A percentile compares a stretch with the other conserved stretches of the same genome.
phyloP scores from a whole-genome alignment of 2,888 invertebrate genomes.

The Nomada ferruginata region DNA sequence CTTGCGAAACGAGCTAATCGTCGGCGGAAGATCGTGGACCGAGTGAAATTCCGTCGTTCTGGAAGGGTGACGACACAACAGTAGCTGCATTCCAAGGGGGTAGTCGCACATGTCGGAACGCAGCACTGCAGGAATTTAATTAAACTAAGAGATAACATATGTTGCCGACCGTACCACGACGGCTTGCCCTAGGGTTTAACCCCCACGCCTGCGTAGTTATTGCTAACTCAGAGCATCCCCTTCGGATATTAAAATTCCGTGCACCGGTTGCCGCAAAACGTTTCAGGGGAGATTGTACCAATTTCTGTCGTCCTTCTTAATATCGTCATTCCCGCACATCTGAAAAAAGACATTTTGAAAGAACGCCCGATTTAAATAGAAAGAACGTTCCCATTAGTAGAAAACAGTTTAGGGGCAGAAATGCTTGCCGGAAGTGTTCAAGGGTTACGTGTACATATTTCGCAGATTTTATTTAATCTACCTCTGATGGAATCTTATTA shows the following conservation, averaged over 20 bases:
- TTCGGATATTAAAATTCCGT: constrained; percentile 84
- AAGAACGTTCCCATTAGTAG: not conserved
- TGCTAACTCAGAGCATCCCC: constrained; percentile 79
- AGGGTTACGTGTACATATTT: no score
- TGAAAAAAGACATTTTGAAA: not conserved
- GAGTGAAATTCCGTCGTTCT: constrained; percentile 56
- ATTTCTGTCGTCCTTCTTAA: constrained; percentile 34
- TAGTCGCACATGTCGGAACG: constrained; percentile 71
- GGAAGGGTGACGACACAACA: constrained; percentile 69
- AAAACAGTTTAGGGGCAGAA: not conserved
- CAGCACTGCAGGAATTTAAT: constrained; percentile 86
- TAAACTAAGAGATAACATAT: constrained; percentile 86
- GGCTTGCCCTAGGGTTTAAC: constrained; percentile 66
- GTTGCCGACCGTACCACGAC: constrained; percentile 78
- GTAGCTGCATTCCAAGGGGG: constrained; percentile 76
- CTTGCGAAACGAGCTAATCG: constrained; percentile 27
- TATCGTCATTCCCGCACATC: constrained; percentile 17
- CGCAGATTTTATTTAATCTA: no score
- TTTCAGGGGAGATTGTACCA: constrained; percentile 45
- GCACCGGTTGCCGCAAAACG: constrained; percentile 72
- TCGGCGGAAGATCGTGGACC: constrained; percentile 29
- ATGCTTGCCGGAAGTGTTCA: not conserved
- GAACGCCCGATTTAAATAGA: not conserved
- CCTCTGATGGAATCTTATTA: not conserved
- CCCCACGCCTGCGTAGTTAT: constrained; percentile 78